Base-by-base conservation (phyloP, 2,797 vertebrate species). In the Gallinago solitaria region DNA sequence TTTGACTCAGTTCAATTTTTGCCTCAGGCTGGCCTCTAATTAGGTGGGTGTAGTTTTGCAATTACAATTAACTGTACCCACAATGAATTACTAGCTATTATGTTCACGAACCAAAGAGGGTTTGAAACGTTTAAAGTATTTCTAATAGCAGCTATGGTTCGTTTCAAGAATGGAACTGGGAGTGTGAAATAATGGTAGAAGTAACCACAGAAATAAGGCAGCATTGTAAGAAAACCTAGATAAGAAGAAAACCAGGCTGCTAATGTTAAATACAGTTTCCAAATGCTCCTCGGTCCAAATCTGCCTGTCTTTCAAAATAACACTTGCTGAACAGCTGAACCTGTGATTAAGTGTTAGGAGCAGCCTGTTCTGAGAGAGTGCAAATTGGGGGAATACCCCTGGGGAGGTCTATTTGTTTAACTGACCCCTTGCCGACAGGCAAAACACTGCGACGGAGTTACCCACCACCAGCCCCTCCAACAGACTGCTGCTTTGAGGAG, bases 1-100 rank as follows among this genome's bases (percentile, higher is more conserved):
- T 96, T 96, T 93, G 83, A 93, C 68, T 94, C 37, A 9, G 70
- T 92, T 91, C 90, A 93, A 71, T 92, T 96, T 93, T 90, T 92
- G 94, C 90, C 76, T 87, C 70, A 63, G 87, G 82, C 92, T 93
- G 54, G 71, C 60, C 71, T 94, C 87, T 95, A 77, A 93, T 97
- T 95, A 95, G 89, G 86, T 94, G 85, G 81, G 85, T 82, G 83
- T 84, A 96, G 78, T 90, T 95, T 94, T 95, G 70, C 68, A 91
- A 79, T 95, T 95, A 90, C 64, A 91, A 83, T 95, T 96, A 89
- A 93, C 70, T 54, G 33, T 80, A 73, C 75, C 85, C 80, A 71
- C 78, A 90, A 77, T 93, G 94, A 96, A 96, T 93, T 95, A 71
- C 73, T 61, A 88, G 74, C 90, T 92, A 30, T 89, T 95, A 81